Evolutionary conservation across 2,113 vertebrate species (phyloP), one percentile per base, ranked within the genome.

Genomic region (Eira barbara): DNA sequence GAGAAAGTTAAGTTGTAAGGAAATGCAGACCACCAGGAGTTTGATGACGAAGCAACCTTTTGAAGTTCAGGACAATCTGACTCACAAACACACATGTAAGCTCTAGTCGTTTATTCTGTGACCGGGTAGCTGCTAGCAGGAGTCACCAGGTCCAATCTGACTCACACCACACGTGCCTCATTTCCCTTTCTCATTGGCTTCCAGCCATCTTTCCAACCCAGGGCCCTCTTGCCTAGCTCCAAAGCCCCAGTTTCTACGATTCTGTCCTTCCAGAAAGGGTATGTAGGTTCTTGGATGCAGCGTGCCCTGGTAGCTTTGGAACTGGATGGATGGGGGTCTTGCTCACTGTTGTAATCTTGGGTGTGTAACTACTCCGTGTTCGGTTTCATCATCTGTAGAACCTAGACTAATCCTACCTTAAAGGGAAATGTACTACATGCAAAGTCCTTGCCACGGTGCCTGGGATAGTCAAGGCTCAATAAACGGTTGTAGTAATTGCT

Each of bases 1-100:
- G 74, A 94, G 87, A 80, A 92, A 87, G 78, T 47, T 82, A 89
- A 92, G 29, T 59, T 95, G 13, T 94, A 78, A 92, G 83, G 55
- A 96, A 95, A 90, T 61, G 29, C 52, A 93, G 31, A 29, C 6
- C 73, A 9, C 14, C n/a, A 67, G 34, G 79, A 74, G 80, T 45
- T 83, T 96, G 67, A 80, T 78, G 9, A 31, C 29, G 12, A 93
- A 83, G 23, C 47, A 73, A 74, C 59, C 13, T 91, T 84, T 95
- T 89, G 23, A 88, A 93, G 83, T 74, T 4, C n/a, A 85, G n/a
- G 89, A 63, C 3, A n/a, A 20, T 97, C 83, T 27, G 39, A 93
- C 36, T 78, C 36, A 36, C 57, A 92, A 79, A 74, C 34, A 84
- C 71, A 78, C 7, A n/a, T 34, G 31, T 31, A 67, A 79, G 20